Base-by-base conservation (phyloP, 2,888 invertebrate genomes). In the Antheraea assamensis region DNA sequence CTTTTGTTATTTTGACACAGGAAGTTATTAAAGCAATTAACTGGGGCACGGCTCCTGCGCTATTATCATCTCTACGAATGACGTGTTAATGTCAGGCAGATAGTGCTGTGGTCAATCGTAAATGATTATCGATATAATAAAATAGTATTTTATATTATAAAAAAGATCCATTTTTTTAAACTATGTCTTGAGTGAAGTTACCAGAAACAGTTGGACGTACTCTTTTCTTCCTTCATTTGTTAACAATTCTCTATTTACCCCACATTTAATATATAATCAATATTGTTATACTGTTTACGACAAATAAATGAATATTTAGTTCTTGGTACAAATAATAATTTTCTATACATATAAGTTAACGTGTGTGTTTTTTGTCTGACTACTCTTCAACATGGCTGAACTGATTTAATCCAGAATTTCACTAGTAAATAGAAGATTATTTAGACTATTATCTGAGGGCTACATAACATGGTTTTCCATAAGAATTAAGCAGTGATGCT, bases 1-100 rank as follows among this genome's bases (percentile, higher is more conserved):
- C 94, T 92, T 93, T 94, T 94, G 94, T 94, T 94, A 94, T 94
- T 94, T 94, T 94, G 94, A 94, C 94, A 93, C 94, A 94, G 94
- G 94, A 94, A 94, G 94, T 93, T 94, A 94, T 94, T 94, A 94
- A 92, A 94, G 94, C 92, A 94, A 94, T 94, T 94, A 94, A 94
- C 89, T 90, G 90, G 90, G 90, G 91, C 91, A 92, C 91, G 90
- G 90, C 91, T 92, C 90, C 90, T 90, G 90, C 78, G 85, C 92
- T 92, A 94, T 94, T 93, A 94, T 93, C 92, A 92, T 92, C 92
- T 91, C 90, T 88, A 90, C 87, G 89, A 92, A 88, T 94, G 94
- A 94, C 93, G 94, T 92, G 94, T 92, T 94, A 94, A 94, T 94
- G 90, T 87, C 87, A 83, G 80, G 78, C 79, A 77, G 76, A 76